Percentiles rank a stretch among this genome's conserved stretches.
phyloP scores from a whole-genome alignment of 1,140 invertebrate species.

The Ganaspis sp. region DNA sequence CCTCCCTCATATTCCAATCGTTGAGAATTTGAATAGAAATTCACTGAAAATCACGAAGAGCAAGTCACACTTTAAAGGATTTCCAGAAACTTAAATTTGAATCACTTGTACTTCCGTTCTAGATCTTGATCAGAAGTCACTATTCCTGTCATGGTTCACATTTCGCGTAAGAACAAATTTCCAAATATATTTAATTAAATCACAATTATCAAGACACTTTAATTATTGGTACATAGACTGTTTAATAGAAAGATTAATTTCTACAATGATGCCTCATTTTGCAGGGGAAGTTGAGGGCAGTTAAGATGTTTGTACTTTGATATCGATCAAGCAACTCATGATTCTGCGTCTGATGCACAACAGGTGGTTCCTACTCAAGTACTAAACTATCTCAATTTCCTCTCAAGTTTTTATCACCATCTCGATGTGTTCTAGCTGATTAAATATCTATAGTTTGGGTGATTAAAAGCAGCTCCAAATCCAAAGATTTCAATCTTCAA shows the following conservation, averaged over 20 bases:
- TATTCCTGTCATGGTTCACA: slow-evolving; percentile 17
- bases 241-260: not conserved
- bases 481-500: too few species aligned
- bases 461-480: not conserved
- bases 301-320: slow-evolving; percentile 22
- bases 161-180: not conserved
- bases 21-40: not conserved
- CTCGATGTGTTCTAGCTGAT: not conserved
- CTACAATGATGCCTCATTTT: slow-evolving; percentile 23
- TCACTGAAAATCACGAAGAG: not conserved
- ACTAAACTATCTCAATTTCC: slow-evolving; percentile 21
- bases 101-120: not conserved
- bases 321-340: slow-evolving; percentile 13
- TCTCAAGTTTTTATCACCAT: not conserved
- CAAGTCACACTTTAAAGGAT: not conserved
- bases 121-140: not conserved
- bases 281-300: not conserved
- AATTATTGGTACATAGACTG: not conserved
- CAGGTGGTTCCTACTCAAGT: slow-evolving; percentile 15
- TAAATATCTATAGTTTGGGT: not conserved
- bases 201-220: not conserved
- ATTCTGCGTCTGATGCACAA: not conserved
- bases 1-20: slow-evolving; percentile 15
- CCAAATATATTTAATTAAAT: not conserved
- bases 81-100: not conserved